A percentile compares a stretch with the other conserved stretches of the same genome.
Evolutionary conservation across 1,140 invertebrate species (phyloP).

Genomic region (Drosophila cardini): DNA sequence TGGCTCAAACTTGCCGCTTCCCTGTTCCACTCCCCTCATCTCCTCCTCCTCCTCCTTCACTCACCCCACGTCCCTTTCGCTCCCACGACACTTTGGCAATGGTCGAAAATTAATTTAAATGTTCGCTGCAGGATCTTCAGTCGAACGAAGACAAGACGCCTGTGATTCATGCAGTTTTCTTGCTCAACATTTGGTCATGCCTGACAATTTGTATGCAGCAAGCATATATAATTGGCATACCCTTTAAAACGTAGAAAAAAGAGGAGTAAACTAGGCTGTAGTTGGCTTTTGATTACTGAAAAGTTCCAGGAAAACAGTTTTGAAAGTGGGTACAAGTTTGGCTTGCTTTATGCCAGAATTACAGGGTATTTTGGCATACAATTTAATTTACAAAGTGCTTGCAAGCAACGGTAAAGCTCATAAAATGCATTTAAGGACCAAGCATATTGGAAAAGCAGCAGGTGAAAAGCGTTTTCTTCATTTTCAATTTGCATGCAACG

Average conservation of each 20-base stretch:
- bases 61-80: background rate
- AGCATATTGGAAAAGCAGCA: conserved; percentile 10
- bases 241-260: background rate
- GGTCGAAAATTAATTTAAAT: conserved; percentile 65
- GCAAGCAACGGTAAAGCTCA: background rate
- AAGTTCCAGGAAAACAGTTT: background rate
- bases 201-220: conserved; percentile 13
- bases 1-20: background rate
- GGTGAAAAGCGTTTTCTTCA: conserved; percentile 9
- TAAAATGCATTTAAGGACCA: conserved; percentile 21
- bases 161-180: conserved; percentile 23
- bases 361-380: background rate
- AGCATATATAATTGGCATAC: conserved; percentile 9
- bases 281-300: too few species aligned
- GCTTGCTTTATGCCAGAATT: background rate
- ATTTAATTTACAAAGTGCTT: background rate
- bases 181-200: conserved; percentile 18
- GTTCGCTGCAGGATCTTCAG: conserved; percentile 41
- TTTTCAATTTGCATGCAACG: conserved; percentile 54
- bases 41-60: background rate
- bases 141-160: conserved; percentile 22
- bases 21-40: too few species aligned
- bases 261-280: background rate
- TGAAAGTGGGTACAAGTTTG: too few species aligned
- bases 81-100: conserved; percentile 22